Base-by-base conservation (phyloP, 2,797 vertebrate genomes). In the Acanthurus leucopareius region DNA sequence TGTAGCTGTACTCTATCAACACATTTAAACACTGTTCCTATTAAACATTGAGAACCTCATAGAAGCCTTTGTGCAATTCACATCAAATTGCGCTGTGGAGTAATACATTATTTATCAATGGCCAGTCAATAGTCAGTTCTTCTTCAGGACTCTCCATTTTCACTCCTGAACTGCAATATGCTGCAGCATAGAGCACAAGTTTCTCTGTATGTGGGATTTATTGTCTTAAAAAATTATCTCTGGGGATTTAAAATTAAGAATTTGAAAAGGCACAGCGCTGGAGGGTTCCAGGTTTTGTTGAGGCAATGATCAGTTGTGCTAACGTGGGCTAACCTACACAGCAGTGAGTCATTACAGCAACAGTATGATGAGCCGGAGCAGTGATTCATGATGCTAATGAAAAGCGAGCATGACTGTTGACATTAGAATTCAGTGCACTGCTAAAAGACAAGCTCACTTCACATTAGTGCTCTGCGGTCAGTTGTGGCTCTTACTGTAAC, bases 381-480 rank as follows among this genome's bases (percentile, higher is more conserved):
- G 70, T 82, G 82, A 91, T 82, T 92, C 86, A 87, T 82, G 79
- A 85, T 57, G 75, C 75, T 85, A 82, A 91, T 83, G 71, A 74
- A 83, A 88, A 80, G 77, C 13, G 32, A 89, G 72, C 62, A 25
- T 65, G 84, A 81, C 81, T 84, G 81, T 76, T 84, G 86, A 85
- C 86, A 77, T 86, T 80, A 83, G 69, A 49, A 88, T 76, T 84
- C 79, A 75, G 56, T 7, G 56, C 16, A 10, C 71, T 16, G 59
- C 73, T 83, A 57, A 76, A 67, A 83, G 88, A 76, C 58, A 45
- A 79, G 77, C 88, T 91, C 86, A 38, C 69, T 72, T 88, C 80
- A 78, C 72, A 77, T 91, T 84, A 92, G 64, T 49, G 49, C 75
- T 61, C 60, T 19, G 70, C 8, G 74, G 82, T 78, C 85, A 82